phyloP scores from a whole-genome alignment of 2,113 vertebrate species.

The Trinectes maculatus region DNA sequence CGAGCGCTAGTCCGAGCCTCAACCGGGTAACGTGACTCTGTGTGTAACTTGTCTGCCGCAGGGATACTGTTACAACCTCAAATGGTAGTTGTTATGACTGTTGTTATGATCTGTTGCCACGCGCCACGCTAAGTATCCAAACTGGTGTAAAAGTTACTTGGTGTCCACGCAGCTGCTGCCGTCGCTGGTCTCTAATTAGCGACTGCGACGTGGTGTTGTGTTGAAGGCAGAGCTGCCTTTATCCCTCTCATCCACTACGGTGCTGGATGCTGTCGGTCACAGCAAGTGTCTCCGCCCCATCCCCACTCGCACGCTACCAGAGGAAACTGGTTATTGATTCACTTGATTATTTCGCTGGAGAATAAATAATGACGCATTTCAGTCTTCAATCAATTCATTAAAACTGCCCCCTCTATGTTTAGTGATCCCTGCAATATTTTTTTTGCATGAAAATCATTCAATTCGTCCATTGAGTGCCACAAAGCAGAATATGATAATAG shows the following conservation, averaged over 20 bases:
- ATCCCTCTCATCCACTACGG: constrained; percentile 63
- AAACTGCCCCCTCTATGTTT: no score
- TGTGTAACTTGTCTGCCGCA: constrained; percentile 54
- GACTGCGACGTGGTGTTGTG: constrained; percentile 18
- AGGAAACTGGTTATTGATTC: neutral
- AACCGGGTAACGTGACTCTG: constrained; percentile 16
- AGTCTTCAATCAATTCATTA: no score
- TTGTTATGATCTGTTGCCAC: no score
- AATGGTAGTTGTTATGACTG: constrained; percentile 9
- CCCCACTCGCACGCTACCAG: constrained; percentile 16
- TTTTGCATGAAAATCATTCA: neutral
- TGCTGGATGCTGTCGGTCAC: constrained; percentile 61
- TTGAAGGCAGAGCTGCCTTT: constrained; percentile 49
- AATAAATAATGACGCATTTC: neutral
- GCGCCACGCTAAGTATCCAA: neutral
- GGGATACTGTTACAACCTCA: constrained; percentile 34
- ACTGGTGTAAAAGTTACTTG: constrained; percentile 43
- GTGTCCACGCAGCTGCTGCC: neutral
- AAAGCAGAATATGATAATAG: neutral
- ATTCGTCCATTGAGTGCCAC: neutral
- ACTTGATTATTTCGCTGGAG: neutral
- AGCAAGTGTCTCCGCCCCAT: constrained; percentile 68
- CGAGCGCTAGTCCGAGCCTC: constrained; percentile 57
- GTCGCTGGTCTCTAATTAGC: constrained; percentile 15
- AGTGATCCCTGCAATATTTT: no score